These are phyloP conservation scores for Poecilia picta DNA, from an alignment of 2,797 vertebrate genomes.

Conservation along the genomic window DNA sequence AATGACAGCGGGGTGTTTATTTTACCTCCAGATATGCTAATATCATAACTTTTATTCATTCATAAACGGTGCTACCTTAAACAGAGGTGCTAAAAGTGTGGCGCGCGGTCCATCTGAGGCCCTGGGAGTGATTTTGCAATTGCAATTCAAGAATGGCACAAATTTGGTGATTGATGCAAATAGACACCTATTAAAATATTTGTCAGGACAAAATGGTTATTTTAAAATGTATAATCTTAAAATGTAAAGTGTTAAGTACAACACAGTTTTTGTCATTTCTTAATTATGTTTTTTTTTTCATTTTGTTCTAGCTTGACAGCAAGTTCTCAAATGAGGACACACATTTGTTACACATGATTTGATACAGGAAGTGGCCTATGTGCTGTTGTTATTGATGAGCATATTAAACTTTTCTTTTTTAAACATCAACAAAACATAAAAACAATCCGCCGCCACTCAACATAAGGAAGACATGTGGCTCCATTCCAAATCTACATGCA, in stretches of 20 bases:
- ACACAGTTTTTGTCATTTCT: not conserved
- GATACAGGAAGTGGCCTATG: not conserved
- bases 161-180: not conserved
- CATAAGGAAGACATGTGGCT: too few relatives aligned
- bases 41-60: not conserved
- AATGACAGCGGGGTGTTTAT: not conserved
- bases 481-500: not conserved
- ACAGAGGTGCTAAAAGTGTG: not conserved
- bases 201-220: not conserved
- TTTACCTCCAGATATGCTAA: not conserved
- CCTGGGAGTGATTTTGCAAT: not conserved
- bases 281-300: not conserved
- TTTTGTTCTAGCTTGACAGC: not conserved
- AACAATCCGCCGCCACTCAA: not conserved
- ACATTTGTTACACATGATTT: not conserved
- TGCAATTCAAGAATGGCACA: not conserved
- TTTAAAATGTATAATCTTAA: not conserved
- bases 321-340: not conserved
- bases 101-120: not conserved
- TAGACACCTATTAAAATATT: not conserved
- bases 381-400: not conserved
- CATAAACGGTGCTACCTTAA: not conserved
- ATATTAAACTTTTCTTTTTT: not conserved
- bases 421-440: not conserved
- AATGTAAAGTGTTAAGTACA: not conserved